Conservation (phyloP, 2,797 vertebrate genomes). For the Macroramphosus scolopax region DNA sequence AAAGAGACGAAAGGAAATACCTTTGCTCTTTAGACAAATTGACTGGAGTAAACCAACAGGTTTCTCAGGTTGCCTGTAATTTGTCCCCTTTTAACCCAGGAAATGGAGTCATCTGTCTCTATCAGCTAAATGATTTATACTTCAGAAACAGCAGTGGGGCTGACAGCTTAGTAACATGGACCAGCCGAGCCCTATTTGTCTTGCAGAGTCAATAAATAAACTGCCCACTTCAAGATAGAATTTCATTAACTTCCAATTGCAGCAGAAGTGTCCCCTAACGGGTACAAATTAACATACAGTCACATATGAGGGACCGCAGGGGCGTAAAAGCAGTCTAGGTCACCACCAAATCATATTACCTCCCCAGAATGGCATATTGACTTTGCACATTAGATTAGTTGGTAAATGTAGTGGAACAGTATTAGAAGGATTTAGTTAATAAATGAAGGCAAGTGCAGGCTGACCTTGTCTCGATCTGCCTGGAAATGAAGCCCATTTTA, state of each 20-base stretch:
- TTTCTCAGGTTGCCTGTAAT: slow-evolving; percentile 52
- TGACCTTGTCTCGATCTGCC: slow-evolving; percentile 48
- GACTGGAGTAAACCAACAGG: slow-evolving; percentile 26
- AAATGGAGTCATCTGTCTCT: slow-evolving; percentile 60
- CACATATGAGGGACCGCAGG: slow-evolving; percentile 22
- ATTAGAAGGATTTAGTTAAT: slow-evolving; percentile 54
- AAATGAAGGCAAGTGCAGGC: slow-evolving; percentile 37
- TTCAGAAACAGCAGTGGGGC: slow-evolving; percentile 33
- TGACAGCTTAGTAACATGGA: slow-evolving; percentile 47
- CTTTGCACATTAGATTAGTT: slow-evolving; percentile 66
- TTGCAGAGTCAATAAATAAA: slow-evolving; percentile 67
- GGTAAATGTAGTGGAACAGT: slow-evolving; percentile 55
- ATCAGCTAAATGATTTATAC: slow-evolving; percentile 57
- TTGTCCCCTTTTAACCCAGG: slow-evolving; percentile 58
- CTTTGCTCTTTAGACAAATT: slow-evolving; percentile 5
- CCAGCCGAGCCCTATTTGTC: slow-evolving; percentile 51
- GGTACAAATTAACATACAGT: slow-evolving; percentile 37
- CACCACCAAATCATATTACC: slow-evolving; percentile 58
- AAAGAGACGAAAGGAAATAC: slow-evolving; percentile 30
- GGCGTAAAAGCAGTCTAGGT: slow-evolving; percentile 31
- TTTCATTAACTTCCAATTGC: slow-evolving; percentile 54
- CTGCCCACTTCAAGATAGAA: slow-evolving; percentile 30
- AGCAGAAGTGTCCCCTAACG: slow-evolving; percentile 35
- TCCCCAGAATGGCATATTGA: slow-evolving; percentile 59
- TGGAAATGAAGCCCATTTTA: slow-evolving; percentile 47